Conservation (phyloP, 35 echinoderm and acorn worm genomes). For the Ptychodera flava region DNA sequence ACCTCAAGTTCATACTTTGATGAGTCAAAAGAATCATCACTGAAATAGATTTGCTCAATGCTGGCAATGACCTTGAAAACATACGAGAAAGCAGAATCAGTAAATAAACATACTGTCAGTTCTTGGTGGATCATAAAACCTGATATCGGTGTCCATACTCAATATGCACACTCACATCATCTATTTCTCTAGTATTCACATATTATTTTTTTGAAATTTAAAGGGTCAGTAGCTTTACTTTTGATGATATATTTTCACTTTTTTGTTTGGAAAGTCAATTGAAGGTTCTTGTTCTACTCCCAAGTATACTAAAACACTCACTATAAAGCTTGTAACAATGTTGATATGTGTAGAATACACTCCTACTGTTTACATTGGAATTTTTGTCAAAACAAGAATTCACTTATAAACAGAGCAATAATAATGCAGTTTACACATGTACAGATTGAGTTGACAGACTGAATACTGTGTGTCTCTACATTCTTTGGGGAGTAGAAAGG, state of each 20-base stretch:
- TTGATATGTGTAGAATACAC: no score
- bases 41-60: slow-evolving; percentile 84
- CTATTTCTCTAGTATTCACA: not conserved
- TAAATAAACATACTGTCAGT: not conserved
- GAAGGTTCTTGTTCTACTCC: no score
- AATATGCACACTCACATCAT: not conserved
- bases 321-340: no score
- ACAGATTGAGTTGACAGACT: no score
- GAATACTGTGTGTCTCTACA: no score
- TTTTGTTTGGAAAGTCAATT: no score
- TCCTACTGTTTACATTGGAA: no score
- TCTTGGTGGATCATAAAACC: not conserved
- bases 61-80: slow-evolving; percentile 70
- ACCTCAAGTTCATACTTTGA: slow-evolving; percentile 83
- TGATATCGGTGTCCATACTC: not conserved
- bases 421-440: no score
- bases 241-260: not conserved
- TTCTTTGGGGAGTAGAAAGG: no score
- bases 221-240: not conserved
- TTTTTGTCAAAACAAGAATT: no score
- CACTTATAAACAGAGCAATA: no score
- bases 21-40: slow-evolving; percentile 81
- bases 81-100: not conserved
- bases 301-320: no score
- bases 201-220: not conserved